These are phyloP conservation scores for Poicephalus gulielmi DNA, from an alignment of 2,113 vertebrate species.

Conservation along the genomic window DNA sequence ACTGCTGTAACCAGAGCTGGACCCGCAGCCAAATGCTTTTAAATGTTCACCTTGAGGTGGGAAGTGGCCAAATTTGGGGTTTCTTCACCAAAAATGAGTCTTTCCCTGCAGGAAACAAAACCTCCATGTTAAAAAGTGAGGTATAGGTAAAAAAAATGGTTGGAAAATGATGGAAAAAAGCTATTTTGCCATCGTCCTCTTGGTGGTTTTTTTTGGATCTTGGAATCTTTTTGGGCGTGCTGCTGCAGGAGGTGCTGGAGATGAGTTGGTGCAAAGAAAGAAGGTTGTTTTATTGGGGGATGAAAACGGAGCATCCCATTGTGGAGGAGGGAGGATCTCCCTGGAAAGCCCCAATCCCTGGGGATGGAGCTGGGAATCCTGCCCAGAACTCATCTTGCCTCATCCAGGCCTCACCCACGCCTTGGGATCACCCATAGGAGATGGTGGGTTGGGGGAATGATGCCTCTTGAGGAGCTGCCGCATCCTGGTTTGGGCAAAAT, in stretches of 20 bases:
- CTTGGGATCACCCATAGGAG: background rate
- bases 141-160: background rate
- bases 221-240: background rate
- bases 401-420: fast-evolving
- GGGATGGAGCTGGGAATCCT: background rate
- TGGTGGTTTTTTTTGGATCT: background rate
- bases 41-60: background rate
- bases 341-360: fast-evolving
- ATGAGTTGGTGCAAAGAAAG: background rate
- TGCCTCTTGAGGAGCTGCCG: background rate
- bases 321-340: background rate
- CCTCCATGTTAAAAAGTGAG: background rate
- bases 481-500: background rate
- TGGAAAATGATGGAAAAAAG: background rate
- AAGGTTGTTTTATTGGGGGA: background rate
- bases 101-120: fast-evolving
- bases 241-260: background rate
- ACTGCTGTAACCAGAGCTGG: background rate
- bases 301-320: fast-evolving
- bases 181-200: fast-evolving
- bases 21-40: fast-evolving
- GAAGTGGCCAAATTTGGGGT: background rate
- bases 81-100: background rate
- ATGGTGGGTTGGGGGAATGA: background rate
- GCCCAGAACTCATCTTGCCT: background rate